phyloP scores from a whole-genome alignment of 2,113 vertebrate species.

The Microcebus ravelobensis region DNA sequence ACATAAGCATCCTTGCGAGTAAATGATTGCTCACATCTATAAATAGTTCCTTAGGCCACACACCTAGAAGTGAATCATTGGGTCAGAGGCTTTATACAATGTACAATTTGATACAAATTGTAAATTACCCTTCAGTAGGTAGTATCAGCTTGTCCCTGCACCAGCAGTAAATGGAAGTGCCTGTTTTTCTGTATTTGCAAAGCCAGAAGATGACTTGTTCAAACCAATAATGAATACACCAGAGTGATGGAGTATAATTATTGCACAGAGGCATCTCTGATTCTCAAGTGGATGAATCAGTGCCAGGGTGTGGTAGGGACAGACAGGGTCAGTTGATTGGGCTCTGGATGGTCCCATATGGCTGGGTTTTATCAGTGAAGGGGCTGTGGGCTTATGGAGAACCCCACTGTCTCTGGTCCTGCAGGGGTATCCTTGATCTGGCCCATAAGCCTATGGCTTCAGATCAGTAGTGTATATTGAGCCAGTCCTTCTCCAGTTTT shows the following conservation, averaged over 20 bases:
- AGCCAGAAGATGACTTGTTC: neutral
- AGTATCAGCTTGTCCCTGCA: too few relatives aligned
- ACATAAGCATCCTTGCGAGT: neutral
- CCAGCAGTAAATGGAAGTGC: neutral
- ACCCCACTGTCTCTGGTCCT: neutral
- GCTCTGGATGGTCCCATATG: neutral
- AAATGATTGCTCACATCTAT: neutral
- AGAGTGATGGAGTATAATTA: neutral
- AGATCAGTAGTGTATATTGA: neutral
- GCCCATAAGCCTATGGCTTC: neutral
- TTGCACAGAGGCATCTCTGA: neutral
- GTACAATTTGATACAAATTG: neutral
- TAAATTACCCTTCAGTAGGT: neutral
- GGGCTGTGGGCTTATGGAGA: neutral
- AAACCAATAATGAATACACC: neutral
- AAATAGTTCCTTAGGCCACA: neutral
- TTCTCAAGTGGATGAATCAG: neutral
- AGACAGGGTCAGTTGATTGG: neutral
- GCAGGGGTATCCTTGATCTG: neutral
- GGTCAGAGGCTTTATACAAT: neutral
- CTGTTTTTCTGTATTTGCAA: neutral
- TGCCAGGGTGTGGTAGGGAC: neutral
- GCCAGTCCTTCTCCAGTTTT: too few relatives aligned
- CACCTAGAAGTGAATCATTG: neutral
- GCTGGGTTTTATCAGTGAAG: too few relatives aligned